A percentile compares a stretch with the other conserved stretches of the same genome.
Conservation (phyloP, 2,113 vertebrate genomes). For the Malurus alboscapulatus region DNA sequence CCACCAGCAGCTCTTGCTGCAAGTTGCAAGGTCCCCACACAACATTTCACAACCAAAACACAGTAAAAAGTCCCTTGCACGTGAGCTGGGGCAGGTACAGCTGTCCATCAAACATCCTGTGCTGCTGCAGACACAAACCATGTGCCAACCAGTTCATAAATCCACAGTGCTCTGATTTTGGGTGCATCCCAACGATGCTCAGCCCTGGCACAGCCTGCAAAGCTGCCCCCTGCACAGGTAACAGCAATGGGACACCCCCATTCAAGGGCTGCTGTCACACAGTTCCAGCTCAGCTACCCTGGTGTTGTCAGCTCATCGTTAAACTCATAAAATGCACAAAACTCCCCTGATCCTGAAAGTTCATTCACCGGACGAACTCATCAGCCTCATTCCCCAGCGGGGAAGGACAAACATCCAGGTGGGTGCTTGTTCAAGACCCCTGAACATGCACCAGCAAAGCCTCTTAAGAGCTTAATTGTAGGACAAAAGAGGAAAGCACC, state of each 20-base stretch:
- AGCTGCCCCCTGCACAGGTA: neutral
- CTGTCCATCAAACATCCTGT: neutral
- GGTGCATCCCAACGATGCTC: accelerated
- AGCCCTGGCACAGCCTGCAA: neutral
- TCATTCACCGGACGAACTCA: neutral
- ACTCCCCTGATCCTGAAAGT: neutral
- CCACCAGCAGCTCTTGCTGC: neutral
- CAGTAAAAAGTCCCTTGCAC: neutral
- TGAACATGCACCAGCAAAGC: neutral
- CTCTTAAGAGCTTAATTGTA: neutral
- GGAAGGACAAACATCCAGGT: neutral
- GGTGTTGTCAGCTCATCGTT: neutral
- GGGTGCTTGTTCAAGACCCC: neutral
- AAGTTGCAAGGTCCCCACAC: neutral
- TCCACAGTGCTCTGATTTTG: accelerated
- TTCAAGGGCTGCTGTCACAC: neutral
- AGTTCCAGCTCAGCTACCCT: neutral
- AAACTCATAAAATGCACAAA: neutral
- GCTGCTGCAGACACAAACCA: accelerated
- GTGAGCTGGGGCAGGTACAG: neutral
- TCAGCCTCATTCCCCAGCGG: neutral
- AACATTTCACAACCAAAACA: neutral
- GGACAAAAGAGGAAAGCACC: neutral
- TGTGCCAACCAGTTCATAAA: neutral
- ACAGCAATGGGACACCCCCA: neutral